Percentiles rank a stretch among this genome's conserved stretches.
Conservation (phyloP, 2,113 vertebrate species). For the Himantopus leucocephalus region DNA sequence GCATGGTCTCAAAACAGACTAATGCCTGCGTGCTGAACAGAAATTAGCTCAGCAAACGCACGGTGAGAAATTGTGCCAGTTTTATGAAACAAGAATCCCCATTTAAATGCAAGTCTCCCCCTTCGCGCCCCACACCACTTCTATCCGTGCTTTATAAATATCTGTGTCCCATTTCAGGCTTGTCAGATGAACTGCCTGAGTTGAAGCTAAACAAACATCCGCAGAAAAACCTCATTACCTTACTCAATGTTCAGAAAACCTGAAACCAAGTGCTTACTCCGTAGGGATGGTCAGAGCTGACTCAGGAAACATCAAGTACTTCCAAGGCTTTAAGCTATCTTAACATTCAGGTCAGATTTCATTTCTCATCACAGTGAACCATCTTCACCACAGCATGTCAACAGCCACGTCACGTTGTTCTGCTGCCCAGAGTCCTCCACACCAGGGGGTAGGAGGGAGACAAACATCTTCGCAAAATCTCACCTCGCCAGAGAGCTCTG, state of each 20-base stretch:
- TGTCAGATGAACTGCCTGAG: slow-evolving; percentile 12
- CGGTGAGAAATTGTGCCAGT: background rate
- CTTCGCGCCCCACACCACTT: background rate
- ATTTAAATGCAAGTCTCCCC: background rate
- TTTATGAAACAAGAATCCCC: background rate
- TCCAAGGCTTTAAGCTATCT: slow-evolving; percentile 45
- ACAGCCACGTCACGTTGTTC: background rate
- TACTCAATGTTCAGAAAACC: slow-evolving; percentile 48
- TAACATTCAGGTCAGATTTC: slow-evolving; percentile 68
- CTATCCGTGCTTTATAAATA: slow-evolving; percentile 16
- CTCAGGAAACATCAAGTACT: slow-evolving; percentile 56
- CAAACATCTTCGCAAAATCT: background rate
- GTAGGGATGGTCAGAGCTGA: slow-evolving; percentile 56
- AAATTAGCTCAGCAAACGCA: background rate
- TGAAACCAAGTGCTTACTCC: slow-evolving; percentile 44
- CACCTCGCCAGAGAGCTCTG: background rate
- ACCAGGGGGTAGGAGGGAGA: background rate
- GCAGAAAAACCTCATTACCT: slow-evolving; percentile 25
- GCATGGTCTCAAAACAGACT: slow-evolving; percentile 2
- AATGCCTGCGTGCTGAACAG: background rate
- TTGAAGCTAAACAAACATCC: slow-evolving; percentile 50
- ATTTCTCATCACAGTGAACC: slow-evolving; percentile 44
- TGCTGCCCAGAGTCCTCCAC: background rate
- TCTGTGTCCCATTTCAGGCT: slow-evolving; percentile 24
- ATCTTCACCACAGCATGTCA: background rate